These are phyloP conservation scores for Hydrochoerus hydrochaeris DNA, from an alignment of 2,113 vertebrate species.

Conservation along the genomic window DNA sequence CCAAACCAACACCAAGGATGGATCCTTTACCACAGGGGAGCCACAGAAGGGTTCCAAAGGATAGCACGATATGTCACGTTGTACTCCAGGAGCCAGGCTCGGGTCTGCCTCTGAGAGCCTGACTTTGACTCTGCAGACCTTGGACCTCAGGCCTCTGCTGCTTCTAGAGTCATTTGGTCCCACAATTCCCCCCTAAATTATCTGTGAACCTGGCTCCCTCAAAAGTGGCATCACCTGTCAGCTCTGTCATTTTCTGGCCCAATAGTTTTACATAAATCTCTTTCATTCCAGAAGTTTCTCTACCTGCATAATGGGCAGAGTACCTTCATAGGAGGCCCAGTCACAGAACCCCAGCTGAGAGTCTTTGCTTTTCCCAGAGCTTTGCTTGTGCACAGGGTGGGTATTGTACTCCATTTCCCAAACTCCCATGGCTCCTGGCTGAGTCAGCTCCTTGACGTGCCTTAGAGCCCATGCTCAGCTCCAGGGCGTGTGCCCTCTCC, in stretches of 20 bases:
- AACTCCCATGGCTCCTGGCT: not conserved
- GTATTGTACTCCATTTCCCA: not conserved
- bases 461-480: not conserved
- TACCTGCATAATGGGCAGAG: not conserved
- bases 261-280: not conserved
- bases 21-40: not conserved
- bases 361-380: not conserved
- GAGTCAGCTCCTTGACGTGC: constrained; percentile 43
- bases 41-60: not conserved
- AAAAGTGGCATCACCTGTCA: not conserved
- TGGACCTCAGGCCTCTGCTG: not conserved
- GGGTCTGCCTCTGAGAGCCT: not conserved
- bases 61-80: not conserved
- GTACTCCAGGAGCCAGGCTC: not conserved
- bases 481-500: not conserved
- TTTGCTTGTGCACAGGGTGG: fast-evolving
- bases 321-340: not conserved
- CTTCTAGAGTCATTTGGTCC: not conserved
- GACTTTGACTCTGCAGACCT: not conserved
- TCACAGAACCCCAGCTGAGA: not conserved
- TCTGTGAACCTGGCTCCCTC: too few species aligned
- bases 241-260: not conserved
- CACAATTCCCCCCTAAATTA: not conserved
- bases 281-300: not conserved
- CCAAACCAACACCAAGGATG: not conserved